These are phyloP conservation scores for Microcebus murinus DNA, from an alignment of 2,113 vertebrate species.

Conservation along the genomic window DNA sequence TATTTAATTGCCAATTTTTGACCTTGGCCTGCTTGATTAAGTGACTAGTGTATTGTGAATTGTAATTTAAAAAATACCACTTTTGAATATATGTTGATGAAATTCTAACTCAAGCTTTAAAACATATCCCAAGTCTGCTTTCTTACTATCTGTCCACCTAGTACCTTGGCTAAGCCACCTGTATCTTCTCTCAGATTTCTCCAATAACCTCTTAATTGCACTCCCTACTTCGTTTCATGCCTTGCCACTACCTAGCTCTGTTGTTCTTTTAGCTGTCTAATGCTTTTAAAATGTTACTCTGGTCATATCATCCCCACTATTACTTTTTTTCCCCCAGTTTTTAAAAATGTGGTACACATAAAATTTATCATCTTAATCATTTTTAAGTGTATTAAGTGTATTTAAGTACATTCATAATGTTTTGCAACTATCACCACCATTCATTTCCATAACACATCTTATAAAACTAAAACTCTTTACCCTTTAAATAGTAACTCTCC, in stretches of 20 bases:
- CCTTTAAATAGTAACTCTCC: background rate
- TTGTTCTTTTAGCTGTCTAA: background rate
- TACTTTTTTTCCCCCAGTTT: background rate
- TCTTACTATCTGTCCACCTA: background rate
- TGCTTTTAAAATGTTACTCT: constrained; percentile 17
- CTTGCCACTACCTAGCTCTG: background rate
- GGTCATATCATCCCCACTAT: background rate
- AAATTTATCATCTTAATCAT: background rate
- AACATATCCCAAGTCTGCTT: background rate
- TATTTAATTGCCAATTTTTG: constrained; percentile 26
- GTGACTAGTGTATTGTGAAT: constrained; percentile 10
- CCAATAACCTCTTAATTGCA: background rate
- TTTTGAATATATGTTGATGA: background rate
- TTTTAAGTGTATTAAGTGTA: background rate
- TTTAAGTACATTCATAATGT: background rate
- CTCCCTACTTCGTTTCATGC: background rate
- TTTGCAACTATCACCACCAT: background rate
- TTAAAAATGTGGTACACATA: background rate
- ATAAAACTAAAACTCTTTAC: background rate
- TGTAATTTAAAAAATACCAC: constrained; percentile 1
- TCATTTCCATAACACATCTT: background rate
- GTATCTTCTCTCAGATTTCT: background rate
- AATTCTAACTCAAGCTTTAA: background rate
- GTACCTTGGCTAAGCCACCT: background rate
- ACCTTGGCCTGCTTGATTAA: background rate